Base-by-base conservation (phyloP, 2,888 invertebrate species). In the Thymelicus lineola region DNA sequence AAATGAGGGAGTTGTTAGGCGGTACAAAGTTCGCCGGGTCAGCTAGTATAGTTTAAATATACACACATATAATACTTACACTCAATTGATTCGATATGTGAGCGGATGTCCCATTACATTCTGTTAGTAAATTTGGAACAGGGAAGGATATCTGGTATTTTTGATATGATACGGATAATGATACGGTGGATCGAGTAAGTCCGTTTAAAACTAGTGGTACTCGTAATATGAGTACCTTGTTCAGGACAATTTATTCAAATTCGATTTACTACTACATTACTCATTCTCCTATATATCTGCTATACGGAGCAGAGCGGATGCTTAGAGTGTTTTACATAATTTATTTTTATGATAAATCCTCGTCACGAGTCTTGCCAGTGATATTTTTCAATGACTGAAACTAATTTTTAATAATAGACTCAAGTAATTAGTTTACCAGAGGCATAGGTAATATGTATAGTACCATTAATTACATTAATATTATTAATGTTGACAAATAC, bases 191-290 rank as follows among this genome's bases (percentile, higher is more conserved):
- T 2, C 35, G 35, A 28, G 12, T n/a, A 53, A 46, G 62, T 62
- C 36, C 48, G 36, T 38, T 69, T 35, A 60, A 36, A n/a, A 55
- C 45, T n/a, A 55, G 55, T 38, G 58, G 35, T 64, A 45, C 50
- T 53, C 45, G 61, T 68, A n/a, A n/a, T n/a, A 61, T 67, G 4
- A 17, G 9, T 63, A 63, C 57, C 69, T 63, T 58, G 63, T 69
- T 64, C 58, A 42, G 58, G 58, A 64, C 63, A 59, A 69, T 63
- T 63, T 69, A 69, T 69, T 69, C 69, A 50, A 64, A 69, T 69
- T 59, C 69, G 42, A 69, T 69, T 64, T 59, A 69, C 63, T 14
- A 15, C 57, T 14, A 42, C 55, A 62, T 69, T 46, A 63, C 58
- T 70, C 64, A 59, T n/a, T 64, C 38, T 59, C 15, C 20, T 42